These are phyloP conservation scores for Vimba vimba DNA, from an alignment of 2,113 vertebrate genomes.

Conservation along the genomic window DNA sequence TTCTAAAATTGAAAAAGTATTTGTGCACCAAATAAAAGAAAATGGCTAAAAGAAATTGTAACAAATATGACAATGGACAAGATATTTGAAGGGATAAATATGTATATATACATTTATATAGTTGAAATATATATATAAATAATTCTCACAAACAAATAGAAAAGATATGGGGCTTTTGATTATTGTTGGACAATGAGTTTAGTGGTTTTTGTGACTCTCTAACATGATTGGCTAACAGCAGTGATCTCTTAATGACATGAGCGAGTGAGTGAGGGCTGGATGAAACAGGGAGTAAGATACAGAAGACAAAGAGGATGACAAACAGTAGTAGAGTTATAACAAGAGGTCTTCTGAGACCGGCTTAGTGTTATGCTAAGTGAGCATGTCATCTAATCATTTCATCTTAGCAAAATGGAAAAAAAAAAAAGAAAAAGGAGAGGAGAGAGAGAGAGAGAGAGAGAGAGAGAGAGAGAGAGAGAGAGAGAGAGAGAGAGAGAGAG, in stretches of 20 bases:
- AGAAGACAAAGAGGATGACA: not conserved
- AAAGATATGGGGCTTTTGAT: no score
- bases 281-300: not conserved
- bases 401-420: not conserved
- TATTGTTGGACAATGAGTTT: no score
- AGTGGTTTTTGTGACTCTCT: not conserved
- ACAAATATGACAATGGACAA: no score
- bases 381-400: conserved; percentile 66
- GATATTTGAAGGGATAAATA: no score
- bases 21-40: no score
- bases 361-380: conserved; percentile 58
- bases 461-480: not conserved
- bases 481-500: not conserved
- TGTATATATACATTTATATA: no score
- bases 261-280: not conserved
- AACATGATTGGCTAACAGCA: not conserved
- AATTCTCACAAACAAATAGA: no score
- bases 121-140: no score
- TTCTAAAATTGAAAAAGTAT: not conserved
- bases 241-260: conserved; percentile 9
- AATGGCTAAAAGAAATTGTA: no score
- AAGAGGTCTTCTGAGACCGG: conserved; percentile 52
- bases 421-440: no score
- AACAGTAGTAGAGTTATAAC: not conserved
- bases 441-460: not conserved